Percentiles rank a stretch among this genome's conserved stretches.
Evolutionary conservation across 2,888 invertebrate species (phyloP).

Genomic region (Mimas tiliae): DNA sequence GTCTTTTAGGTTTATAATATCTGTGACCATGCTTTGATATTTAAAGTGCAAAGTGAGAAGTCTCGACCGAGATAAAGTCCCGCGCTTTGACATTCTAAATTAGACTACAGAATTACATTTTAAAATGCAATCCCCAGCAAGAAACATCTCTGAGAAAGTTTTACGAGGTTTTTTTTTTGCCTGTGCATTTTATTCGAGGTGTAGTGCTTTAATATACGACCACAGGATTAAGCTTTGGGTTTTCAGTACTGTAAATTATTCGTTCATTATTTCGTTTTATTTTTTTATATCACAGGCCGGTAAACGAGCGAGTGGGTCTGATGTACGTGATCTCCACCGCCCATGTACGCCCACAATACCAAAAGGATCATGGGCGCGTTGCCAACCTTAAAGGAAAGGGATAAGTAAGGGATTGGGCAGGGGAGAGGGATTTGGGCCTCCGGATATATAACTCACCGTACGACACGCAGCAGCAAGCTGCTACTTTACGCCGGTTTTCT

Average conservation of each 20-base stretch:
- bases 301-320: too few relatives aligned
- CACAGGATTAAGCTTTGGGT: neutral
- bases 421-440: too few relatives aligned
- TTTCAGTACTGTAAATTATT: neutral
- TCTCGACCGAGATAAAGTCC: conserved; percentile 28
- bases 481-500: too few relatives aligned
- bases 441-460: too few relatives aligned
- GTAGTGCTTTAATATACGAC: neutral
- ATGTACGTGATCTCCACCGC: too few relatives aligned
- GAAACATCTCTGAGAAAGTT: neutral
- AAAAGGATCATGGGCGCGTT: too few relatives aligned
- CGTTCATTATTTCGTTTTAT: neutral
- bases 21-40: conserved; percentile 3
- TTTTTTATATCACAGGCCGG: too few relatives aligned
- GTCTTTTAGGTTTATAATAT: neutral
- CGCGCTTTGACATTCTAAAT: conserved; percentile 45
- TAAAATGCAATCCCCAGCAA: conserved; percentile 28
- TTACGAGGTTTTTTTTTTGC: neutral
- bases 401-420: too few relatives aligned
- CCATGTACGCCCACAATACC: too few relatives aligned
- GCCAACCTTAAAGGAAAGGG: too few relatives aligned
- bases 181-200: neutral
- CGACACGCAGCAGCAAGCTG: too few relatives aligned
- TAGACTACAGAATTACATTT: conserved; percentile 36
- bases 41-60: neutral